These are phyloP conservation scores for Microplitis demolitor DNA, from an alignment of 1,140 invertebrate genomes.

Conservation along the genomic window DNA sequence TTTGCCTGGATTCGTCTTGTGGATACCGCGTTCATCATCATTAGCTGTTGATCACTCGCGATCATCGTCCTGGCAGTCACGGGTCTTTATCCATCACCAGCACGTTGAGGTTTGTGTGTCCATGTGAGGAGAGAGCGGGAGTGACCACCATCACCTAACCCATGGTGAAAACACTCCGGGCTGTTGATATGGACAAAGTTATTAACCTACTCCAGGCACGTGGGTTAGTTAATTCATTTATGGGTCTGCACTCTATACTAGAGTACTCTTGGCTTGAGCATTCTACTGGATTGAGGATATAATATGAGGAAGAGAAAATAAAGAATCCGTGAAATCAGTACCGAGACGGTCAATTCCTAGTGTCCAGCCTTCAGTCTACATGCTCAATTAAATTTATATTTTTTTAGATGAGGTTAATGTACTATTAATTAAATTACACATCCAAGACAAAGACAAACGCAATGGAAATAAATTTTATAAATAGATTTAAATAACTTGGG, in stretches of 20 bases:
- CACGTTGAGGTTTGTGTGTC: too few relatives aligned
- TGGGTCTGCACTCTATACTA: background rate
- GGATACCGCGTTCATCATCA: constrained; percentile 42
- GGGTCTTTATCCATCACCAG: constrained; percentile 1
- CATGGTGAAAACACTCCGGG: background rate
- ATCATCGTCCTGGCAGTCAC: constrained; percentile 39
- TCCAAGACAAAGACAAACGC: background rate
- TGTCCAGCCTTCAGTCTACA: constrained; percentile 17
- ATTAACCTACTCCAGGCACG: constrained; percentile 32
- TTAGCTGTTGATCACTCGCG: constrained; percentile 49
- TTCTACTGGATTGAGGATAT: background rate
- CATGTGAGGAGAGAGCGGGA: too few relatives aligned
- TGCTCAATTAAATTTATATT: constrained; percentile 28
- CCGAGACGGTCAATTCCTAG: constrained; percentile 36
- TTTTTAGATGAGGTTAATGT: background rate
- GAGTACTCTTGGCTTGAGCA: background rate
- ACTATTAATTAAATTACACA: background rate
- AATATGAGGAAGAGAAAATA: constrained; percentile 6
- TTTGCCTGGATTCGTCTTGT: constrained; percentile 25
- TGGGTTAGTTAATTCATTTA: constrained; percentile 32
- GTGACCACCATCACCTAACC: background rate
- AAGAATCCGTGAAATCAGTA: constrained; percentile 44
- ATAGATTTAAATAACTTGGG: background rate
- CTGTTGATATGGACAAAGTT: constrained; percentile 19
- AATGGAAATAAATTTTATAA: background rate